A percentile compares a stretch with the other conserved stretches of the same genome.
Conservation (phyloP, 2,888 invertebrate species). For the Chrysodeixis includens region DNA sequence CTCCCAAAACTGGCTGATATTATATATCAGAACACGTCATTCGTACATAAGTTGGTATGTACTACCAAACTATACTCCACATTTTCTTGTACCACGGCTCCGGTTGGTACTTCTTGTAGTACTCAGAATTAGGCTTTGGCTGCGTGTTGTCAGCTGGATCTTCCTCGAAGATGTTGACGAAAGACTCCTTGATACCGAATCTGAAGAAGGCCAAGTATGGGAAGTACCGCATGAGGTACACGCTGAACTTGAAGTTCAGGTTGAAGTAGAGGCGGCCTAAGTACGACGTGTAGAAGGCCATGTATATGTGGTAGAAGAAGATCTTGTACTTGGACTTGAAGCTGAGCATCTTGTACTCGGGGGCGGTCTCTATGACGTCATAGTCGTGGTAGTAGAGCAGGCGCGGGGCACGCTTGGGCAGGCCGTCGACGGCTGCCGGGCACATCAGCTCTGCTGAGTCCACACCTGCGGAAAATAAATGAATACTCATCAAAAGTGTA, state of each 20-base stretch:
- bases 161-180: conserved; percentile 89
- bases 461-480: conserved; percentile 70
- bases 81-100: conserved; percentile 69
- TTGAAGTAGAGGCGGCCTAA: conserved; percentile 91
- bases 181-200: conserved; percentile 90
- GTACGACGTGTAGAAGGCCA: conserved; percentile 76
- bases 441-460: conserved; percentile 67
- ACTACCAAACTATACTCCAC: conserved; percentile 69
- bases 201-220: conserved; percentile 92
- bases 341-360: conserved; percentile 79
- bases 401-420: conserved; percentile 65
- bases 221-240: conserved; percentile 91
- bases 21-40: conserved; percentile 18
- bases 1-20: too few relatives aligned
- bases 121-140: conserved; percentile 77
- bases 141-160: conserved; percentile 73
- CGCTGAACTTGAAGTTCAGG: conserved; percentile 86
- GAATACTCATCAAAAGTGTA: too few relatives aligned
- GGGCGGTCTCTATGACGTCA: conserved; percentile 77
- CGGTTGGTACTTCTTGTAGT: conserved; percentile 62
- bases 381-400: conserved; percentile 80
- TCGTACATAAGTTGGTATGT: background rate
- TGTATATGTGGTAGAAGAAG: conserved; percentile 58
- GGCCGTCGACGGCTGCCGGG: conserved; percentile 69
- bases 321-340: conserved; percentile 72